A percentile compares a stretch with the other conserved stretches of the same genome.
Conservation (phyloP, 2,888 invertebrate genomes). For the Eristalis arbustorum region DNA sequence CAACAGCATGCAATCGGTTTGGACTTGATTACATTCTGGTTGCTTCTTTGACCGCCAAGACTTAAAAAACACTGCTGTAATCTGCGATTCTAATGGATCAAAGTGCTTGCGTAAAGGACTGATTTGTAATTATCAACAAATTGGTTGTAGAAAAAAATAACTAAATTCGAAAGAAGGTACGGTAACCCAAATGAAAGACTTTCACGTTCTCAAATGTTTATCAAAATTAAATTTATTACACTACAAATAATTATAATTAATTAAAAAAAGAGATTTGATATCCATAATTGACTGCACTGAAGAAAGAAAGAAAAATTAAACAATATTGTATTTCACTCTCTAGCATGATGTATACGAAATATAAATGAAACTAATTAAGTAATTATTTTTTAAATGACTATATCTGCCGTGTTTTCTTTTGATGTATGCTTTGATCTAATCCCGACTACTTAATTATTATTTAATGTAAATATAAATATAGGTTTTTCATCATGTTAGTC, state of each 20-base stretch:
- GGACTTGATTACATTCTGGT: no score
- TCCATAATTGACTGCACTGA: conserved; percentile 67
- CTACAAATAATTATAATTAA: conserved; percentile 70
- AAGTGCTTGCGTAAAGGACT: no score
- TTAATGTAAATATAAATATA: conserved; percentile 65
- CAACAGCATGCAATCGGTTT: no score
- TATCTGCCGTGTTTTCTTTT: conserved; percentile 40
- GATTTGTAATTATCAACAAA: no score
- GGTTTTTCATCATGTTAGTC: conserved; percentile 48
- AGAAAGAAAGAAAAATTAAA: conserved; percentile 32
- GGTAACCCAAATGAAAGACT: background rate
- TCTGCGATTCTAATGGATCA: no score
- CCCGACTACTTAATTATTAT: conserved; percentile 56
- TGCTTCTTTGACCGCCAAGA: no score
- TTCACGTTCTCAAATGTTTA: conserved; percentile 61
- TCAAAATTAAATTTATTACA: conserved; percentile 71
- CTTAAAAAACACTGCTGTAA: no score
- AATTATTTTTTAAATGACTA: conserved; percentile 44
- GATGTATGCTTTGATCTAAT: conserved; percentile 60
- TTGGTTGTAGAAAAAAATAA: no score
- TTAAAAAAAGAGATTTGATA: conserved; percentile 60
- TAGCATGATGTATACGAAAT: background rate
- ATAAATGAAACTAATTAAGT: conserved; percentile 49
- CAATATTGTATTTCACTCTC: conserved; percentile 20
- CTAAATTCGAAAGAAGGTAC: background rate